Percentiles rank a stretch among this genome's conserved stretches.
Conservation (phyloP, 64 coral and sea anemone genomes). For the Montipora cactus region DNA sequence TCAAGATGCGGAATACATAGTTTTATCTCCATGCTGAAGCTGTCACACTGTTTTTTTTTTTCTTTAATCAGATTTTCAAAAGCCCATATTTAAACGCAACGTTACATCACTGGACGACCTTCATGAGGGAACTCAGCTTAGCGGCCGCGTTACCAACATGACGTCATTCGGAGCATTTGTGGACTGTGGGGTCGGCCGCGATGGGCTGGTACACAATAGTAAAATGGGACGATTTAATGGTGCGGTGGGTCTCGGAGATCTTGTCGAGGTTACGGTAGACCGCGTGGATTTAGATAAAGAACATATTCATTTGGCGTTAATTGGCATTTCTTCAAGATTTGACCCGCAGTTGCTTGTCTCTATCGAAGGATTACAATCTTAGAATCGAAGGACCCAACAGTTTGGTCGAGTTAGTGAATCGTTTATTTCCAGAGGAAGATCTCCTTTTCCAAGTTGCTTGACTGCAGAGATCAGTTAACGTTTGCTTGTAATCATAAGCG, state of each 20-base stretch:
- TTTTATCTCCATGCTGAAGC: not conserved
- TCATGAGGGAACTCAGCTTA: constrained; percentile 54
- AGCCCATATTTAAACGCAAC: constrained; percentile 86
- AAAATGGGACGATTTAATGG: constrained; percentile 32
- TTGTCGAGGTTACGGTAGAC: constrained; percentile 79
- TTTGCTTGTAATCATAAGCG: no score
- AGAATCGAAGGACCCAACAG: not conserved
- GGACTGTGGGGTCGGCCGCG: constrained; percentile 87
- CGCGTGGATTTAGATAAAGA: constrained; percentile 66
- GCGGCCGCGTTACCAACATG: constrained; percentile 89
- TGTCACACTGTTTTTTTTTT: not conserved
- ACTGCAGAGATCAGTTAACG: no score
- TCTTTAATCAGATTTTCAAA: constrained; percentile 76
- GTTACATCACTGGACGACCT: constrained; percentile 81
- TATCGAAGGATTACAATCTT: not conserved
- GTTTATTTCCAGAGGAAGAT: no score
- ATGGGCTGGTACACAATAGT: constrained; percentile 82
- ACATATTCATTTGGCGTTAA: constrained; percentile 55
- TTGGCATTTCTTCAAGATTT: constrained; percentile 52
- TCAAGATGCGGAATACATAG: no score
- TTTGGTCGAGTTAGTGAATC: not conserved
- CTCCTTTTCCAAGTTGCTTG: no score
- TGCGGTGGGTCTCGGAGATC: constrained; percentile 81
- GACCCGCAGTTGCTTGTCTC: constrained; percentile 69
- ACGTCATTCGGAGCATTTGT: constrained; percentile 98